Conservation (phyloP, 2,888 invertebrate species). For the Eledona agricola region DNA sequence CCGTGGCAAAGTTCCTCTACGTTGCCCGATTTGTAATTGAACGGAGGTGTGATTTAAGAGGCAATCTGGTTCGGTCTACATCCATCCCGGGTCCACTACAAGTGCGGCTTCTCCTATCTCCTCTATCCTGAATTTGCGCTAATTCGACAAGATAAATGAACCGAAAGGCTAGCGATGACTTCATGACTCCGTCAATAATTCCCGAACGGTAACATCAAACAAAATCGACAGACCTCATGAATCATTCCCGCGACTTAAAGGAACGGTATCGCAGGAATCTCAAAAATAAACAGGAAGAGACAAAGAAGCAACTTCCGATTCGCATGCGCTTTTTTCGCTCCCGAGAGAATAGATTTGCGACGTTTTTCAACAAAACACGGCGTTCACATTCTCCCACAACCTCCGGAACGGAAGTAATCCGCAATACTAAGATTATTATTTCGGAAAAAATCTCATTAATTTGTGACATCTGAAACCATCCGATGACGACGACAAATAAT, state of each 20-base stretch:
- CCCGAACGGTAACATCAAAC: neutral
- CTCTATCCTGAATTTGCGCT: slow-evolving; percentile 2
- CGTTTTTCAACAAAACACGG: no score
- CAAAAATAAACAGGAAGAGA: slow-evolving; percentile 13
- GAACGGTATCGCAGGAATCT: slow-evolving; percentile 20
- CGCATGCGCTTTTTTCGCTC: slow-evolving; percentile 17
- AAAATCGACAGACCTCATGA: slow-evolving; percentile 21
- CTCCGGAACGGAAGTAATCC: no score
- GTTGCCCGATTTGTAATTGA: slow-evolving; percentile 38
- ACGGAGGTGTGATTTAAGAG: slow-evolving; percentile 44
- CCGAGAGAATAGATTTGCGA: slow-evolving; percentile 23
- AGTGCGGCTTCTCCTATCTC: slow-evolving; percentile 26
- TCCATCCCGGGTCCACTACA: slow-evolving; percentile 32
- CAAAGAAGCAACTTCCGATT: slow-evolving; percentile 14
- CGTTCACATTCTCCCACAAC: no score
- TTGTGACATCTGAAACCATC: no score
- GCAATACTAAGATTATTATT: no score
- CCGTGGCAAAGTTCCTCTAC: slow-evolving; percentile 18
- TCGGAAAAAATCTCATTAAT: no score
- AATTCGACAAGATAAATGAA: slow-evolving; percentile 24
- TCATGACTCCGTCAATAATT: slow-evolving; percentile 12
- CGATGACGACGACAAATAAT: no score
- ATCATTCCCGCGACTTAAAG: slow-evolving; percentile 24
- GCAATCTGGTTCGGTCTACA: slow-evolving; percentile 43
- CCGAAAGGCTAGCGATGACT: slow-evolving; percentile 7